Base-by-base conservation (phyloP, 1,140 invertebrate species). In the Diprion similis region DNA sequence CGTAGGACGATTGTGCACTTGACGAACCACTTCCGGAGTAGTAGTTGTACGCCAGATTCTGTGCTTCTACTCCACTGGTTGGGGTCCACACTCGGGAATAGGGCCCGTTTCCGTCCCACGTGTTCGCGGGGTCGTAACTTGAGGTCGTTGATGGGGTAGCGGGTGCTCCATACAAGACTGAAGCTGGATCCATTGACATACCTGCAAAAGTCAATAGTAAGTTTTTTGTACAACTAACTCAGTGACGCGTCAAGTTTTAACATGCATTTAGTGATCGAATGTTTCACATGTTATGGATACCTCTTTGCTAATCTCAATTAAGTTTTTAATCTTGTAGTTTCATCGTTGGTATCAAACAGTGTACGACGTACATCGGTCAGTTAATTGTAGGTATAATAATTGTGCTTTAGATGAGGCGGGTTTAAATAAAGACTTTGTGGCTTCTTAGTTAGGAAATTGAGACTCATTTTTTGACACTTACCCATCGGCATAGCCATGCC, bases 11-110 rank as follows among this genome's bases (percentile, higher is more conserved):
- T 78, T 91, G 91, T 2, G 82, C 83, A 45, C 78, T 82, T 7
- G 79, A 82, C 64, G 81, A 83, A 74, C 84, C 80, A 80, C 90
- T 89, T 68, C 92, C 91, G 76, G 93, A 92, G 84, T 95, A 95
- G 6, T 92, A 93, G 80, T 90, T 95, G 85, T 96, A 96, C 65
- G 94, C 94, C 64, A 95, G 85, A 77, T 92, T 93, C 78, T 94
- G 93, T 0, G 89, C 84, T 66, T 89, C 85, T 48, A 84, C 79
- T 70, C 83, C 75, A 76, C 85, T 86, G 74, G 77, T 81, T 1
- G 91, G 89, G 76, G 92, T 92, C 93, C 93, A 94, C 1, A 93
- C 90, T 78, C 94, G 89, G 13, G 93, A 90, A 83, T 95, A 95
- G 1, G 94, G 94, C 11, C 93, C 93, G 73, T 84, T 87, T 59